Evolutionary conservation across 2,888 invertebrate genomes (phyloP).

Genomic region (Drosophila kuntzei): DNA sequence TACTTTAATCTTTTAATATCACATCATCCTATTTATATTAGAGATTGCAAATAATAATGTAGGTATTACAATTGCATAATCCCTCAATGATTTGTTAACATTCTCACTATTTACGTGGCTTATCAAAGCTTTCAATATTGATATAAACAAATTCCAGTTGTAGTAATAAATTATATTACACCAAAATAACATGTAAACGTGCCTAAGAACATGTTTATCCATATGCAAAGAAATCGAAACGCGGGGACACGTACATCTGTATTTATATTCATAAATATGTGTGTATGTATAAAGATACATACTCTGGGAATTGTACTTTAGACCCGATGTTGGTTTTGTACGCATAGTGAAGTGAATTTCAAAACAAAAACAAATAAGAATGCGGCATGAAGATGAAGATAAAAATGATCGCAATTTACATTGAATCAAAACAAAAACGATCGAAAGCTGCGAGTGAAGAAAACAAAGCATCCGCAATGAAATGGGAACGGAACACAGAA

Average conservation of each 20-base stretch:
- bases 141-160: conserved; percentile 54
- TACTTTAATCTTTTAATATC: not conserved
- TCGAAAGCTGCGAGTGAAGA: conserved; percentile 16
- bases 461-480: conserved; percentile 19
- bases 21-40: not conserved
- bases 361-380: conserved; percentile 36
- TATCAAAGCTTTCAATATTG: conserved; percentile 6
- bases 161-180: conserved; percentile 19
- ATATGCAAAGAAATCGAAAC: conserved; percentile 3
- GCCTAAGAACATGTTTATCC: conserved; percentile 51
- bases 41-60: no score
- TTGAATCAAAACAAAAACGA: conserved; percentile 36
- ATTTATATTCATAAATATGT: not conserved
- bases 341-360: conserved; percentile 33
- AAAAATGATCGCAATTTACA: conserved; percentile 18
- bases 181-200: conserved; percentile 46
- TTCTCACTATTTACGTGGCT: not conserved
- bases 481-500: conserved; percentile 24
- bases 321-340: conserved; percentile 34
- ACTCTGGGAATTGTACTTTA: conserved; percentile 52
- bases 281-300: not conserved
- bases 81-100: not conserved
- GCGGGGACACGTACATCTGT: not conserved
- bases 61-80: not conserved
- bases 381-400: conserved; percentile 16